These are phyloP conservation scores for Sakesphorus luctuosus DNA, from an alignment of 2,113 vertebrate species.

Conservation along the genomic window DNA sequence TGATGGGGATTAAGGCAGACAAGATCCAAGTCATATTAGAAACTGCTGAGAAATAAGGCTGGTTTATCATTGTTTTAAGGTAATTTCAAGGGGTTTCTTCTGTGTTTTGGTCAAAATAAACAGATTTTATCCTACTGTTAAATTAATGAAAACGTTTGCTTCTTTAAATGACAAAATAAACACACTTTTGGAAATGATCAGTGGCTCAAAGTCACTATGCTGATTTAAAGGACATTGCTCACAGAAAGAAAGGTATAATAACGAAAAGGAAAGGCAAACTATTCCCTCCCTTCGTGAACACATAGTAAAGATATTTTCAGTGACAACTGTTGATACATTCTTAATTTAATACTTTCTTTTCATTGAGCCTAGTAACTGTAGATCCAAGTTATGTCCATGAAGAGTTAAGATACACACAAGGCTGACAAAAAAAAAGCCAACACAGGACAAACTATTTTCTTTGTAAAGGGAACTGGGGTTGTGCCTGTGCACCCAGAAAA, in stretches of 20 bases:
- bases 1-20: slow-evolving; percentile 7
- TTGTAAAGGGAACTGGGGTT: background rate
- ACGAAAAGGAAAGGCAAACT: background rate
- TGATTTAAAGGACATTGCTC: background rate
- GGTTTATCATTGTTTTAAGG: background rate
- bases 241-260: background rate
- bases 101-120: background rate
- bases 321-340: background rate
- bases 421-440: background rate
- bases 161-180: slow-evolving; percentile 4
- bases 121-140: background rate
- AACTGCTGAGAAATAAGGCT: background rate
- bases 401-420: background rate
- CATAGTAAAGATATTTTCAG: background rate
- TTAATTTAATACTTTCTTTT: background rate
- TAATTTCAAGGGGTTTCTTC: background rate
- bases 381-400: background rate
- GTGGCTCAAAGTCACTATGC: background rate
- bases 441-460: background rate
- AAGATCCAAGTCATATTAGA: background rate
- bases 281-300: background rate
- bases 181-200: background rate
- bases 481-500: background rate
- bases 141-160: background rate
- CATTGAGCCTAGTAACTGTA: background rate